Evolutionary conservation across 37 sponge, comb jelly and placozoan species (phyloP).

Genomic region (Crambe crambe): DNA sequence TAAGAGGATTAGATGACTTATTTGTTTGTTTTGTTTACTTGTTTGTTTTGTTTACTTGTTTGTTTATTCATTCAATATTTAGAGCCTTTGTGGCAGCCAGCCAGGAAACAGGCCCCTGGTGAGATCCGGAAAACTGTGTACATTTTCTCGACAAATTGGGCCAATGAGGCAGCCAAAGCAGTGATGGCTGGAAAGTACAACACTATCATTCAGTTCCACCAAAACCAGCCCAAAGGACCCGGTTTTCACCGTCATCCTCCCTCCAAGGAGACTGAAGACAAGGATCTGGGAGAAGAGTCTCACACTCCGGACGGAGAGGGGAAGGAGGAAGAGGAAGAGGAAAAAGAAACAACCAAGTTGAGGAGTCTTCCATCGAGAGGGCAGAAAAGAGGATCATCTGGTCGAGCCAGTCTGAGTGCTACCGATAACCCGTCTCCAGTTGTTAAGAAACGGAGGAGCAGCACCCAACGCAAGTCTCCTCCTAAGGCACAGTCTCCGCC

Average conservation of each 20-base stretch:
- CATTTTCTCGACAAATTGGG: slow-evolving; percentile 76
- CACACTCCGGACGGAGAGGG: background rate
- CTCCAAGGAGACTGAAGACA: background rate
- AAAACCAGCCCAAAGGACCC: slow-evolving; percentile 55
- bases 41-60: background rate
- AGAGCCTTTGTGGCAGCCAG: slow-evolving; percentile 73
- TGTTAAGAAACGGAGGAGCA: background rate
- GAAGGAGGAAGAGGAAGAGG: background rate
- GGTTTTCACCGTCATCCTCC: slow-evolving; percentile 32
- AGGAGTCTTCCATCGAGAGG: too few relatives aligned
- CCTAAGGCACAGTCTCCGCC: slow-evolving; percentile 19
- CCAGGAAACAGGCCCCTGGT: slow-evolving; percentile 8
- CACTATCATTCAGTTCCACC: slow-evolving; percentile 66
- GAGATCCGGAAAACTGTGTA: slow-evolving; percentile 42
- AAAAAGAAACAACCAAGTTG: background rate
- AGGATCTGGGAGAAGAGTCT: background rate
- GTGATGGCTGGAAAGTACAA: slow-evolving; percentile 40
- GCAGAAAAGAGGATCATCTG: background rate
- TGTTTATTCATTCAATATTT: background rate
- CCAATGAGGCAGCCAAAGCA: slow-evolving; percentile 80
- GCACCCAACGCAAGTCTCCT: background rate
- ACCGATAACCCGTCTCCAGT: background rate
- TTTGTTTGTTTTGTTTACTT: too few relatives aligned
- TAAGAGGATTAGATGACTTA: too few relatives aligned
- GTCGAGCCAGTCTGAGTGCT: background rate